Evolutionary conservation across 2,113 vertebrate genomes (phyloP).

Genomic region (Passer domesticus): DNA sequence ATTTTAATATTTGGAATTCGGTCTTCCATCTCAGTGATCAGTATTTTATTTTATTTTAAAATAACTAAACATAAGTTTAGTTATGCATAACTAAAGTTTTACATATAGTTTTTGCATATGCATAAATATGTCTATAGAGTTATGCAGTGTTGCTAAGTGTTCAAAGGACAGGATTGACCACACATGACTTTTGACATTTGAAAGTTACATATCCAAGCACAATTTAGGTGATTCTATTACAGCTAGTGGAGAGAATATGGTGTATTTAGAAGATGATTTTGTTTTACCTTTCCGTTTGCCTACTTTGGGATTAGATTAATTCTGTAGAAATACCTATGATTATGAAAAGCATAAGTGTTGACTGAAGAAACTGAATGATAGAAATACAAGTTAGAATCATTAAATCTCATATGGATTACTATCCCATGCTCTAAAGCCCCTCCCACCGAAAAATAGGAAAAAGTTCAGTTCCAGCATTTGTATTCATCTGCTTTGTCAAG

Average conservation of each 20-base stretch:
- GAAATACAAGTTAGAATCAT: neutral
- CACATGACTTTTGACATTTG: neutral
- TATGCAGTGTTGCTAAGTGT: neutral
- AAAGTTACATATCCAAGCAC: neutral
- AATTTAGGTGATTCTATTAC: neutral
- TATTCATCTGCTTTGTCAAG: neutral
- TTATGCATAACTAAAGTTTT: neutral
- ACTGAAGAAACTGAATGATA: neutral
- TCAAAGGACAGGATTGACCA: neutral
- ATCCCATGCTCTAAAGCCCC: fast-evolving
- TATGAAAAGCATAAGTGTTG: neutral
- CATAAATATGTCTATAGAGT: neutral
- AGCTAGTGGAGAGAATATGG: neutral
- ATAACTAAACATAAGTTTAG: neutral
- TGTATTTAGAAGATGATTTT: neutral
- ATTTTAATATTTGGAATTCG: neutral
- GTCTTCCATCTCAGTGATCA: neutral
- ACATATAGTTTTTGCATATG: neutral
- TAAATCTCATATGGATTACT: neutral
- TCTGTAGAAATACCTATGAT: neutral
- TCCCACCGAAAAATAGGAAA: neutral
- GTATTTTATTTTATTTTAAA: neutral
- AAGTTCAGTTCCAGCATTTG: neutral
- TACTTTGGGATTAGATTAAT: neutral
- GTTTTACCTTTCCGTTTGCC: neutral